phyloP scores from a whole-genome alignment of 2,113 vertebrate species.

The Percina caprodes region DNA sequence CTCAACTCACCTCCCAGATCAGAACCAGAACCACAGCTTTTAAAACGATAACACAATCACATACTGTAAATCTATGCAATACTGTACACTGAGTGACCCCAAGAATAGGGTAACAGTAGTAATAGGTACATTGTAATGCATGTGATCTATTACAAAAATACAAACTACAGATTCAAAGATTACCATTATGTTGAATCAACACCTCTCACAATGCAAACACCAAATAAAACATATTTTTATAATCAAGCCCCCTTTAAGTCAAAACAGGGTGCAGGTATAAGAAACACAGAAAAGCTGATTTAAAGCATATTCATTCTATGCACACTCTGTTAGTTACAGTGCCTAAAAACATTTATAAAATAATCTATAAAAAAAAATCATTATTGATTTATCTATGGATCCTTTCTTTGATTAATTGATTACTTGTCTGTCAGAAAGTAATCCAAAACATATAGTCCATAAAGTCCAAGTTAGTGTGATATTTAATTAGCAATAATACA shows the following conservation, averaged over 20 bases:
- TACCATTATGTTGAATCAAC: background rate
- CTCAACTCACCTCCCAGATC: background rate
- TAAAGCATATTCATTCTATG: background rate
- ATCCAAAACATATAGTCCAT: too few species aligned
- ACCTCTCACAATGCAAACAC: background rate
- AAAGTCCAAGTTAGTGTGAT: too few species aligned
- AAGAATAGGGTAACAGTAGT: too few species aligned
- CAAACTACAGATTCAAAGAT: constrained; percentile 13
- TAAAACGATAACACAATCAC: background rate
- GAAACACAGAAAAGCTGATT: background rate
- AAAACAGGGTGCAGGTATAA: background rate
- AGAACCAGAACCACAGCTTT: constrained; percentile 33
- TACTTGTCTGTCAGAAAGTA: background rate
- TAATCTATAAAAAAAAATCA: background rate
- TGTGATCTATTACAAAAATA: background rate
- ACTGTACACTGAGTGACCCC: background rate
- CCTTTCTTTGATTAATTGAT: background rate
- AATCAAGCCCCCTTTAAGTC: background rate
- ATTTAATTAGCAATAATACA: background rate
- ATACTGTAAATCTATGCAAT: constrained; percentile 2
- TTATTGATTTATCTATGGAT: background rate
- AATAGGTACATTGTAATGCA: background rate
- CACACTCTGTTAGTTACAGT: background rate
- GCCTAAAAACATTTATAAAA: too few species aligned
- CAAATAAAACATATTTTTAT: background rate